Base-by-base conservation (phyloP, 1,140 invertebrate genomes). In the Planococcus citri region DNA sequence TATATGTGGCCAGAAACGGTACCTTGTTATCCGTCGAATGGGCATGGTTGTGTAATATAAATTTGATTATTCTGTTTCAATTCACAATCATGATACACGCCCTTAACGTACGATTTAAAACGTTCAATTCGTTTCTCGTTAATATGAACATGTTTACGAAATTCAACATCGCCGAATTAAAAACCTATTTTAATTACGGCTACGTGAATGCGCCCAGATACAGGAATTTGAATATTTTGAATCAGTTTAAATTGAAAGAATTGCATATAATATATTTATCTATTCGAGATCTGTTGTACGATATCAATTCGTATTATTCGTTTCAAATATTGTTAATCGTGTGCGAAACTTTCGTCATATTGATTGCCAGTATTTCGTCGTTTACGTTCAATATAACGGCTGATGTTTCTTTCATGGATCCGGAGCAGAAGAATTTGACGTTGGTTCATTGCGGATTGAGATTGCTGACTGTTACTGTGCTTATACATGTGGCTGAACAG, bases 31-130 rank as follows among this genome's bases (percentile, higher is more conserved):
- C 60, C 9, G 3, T 27, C 9, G 10, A 64, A 20, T 64, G 60
- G 60, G 60, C 60, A 12, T 25, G 8, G 10, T 20, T 64, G 2
- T 25, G 60, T 27, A 64, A 64, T 27, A 27, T 64, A 27, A 9
- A 64, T 17, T 27, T 64, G 60, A 64, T 64, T 27, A 64, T 64
- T 64, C 24, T 64, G 22, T 24, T 27, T 24, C 60, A 64, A 27
- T 64, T 22, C 60, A 64, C 60, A 4, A 27, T 27, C 17, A 24
- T 64, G 22, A 27, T 64, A 14, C 22, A 27, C 17, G 22, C 3
- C 20, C 25, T 64, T 22, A 24, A 64, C 17, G 20, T 20, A 10
- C 21, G 60, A 25, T 64, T 64, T 17, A 64, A 27, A 64, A 24
- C 20, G 2, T 64, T 64, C 60, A 64, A 64, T 20, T 9, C 9